Percentiles rank a stretch among this genome's conserved stretches.
Evolutionary conservation across 2,113 vertebrate genomes (phyloP).

Genomic region (Rhinoderma darwinii): DNA sequence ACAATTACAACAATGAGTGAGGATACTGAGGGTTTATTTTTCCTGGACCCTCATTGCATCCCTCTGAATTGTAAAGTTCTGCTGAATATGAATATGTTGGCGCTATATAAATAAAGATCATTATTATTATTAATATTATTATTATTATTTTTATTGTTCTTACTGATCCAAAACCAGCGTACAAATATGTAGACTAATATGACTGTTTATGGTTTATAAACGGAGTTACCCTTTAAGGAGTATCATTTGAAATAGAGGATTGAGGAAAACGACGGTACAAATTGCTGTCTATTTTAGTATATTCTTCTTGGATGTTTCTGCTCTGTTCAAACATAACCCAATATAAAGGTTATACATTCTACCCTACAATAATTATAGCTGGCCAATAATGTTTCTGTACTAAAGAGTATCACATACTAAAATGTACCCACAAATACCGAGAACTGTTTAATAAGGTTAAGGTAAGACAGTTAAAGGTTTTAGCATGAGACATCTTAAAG

Average conservation of each 20-base stretch:
- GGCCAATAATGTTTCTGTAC: neutral
- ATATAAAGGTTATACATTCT: neutral
- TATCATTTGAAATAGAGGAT: neutral
- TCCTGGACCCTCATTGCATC: no score
- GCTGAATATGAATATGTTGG: no score
- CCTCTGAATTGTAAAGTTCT: no score
- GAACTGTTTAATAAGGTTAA: neutral
- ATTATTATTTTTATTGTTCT: no score
- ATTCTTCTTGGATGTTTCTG: no score
- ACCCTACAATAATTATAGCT: neutral
- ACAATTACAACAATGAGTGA: no score
- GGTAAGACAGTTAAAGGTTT: neutral
- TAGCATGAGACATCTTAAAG: neutral
- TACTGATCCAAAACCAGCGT: no score
- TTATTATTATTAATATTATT: no score
- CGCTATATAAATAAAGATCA: no score
- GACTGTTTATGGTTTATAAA: no score
- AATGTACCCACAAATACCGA: neutral
- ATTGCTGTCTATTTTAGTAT: neutral
- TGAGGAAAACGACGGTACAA: neutral
- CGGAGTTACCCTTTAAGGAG: neutral
- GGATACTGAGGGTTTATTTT: no score
- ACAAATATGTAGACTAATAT: no score
- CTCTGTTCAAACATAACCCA: neutral
- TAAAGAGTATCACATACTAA: neutral